Evolutionary conservation across 2,888 invertebrate genomes (phyloP), one percentile per base, ranked within the genome.

Genomic region (Amblyteles armatorius): DNA sequence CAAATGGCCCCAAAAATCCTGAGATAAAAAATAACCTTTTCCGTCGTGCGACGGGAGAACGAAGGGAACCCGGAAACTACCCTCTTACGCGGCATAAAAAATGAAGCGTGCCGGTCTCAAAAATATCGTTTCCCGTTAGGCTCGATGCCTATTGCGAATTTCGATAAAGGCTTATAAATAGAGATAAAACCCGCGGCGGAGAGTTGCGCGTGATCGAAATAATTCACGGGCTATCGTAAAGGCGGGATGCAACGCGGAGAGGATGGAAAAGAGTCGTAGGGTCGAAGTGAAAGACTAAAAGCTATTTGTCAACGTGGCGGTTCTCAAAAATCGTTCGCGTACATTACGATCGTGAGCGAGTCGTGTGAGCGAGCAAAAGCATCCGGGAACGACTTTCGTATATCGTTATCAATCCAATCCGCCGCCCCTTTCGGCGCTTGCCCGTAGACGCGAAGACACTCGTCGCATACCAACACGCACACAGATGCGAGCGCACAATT

Each of bases 61-160:
- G 26, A 55, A 44, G 26, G 29, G 68, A 69, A 57, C 68, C 57
- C 68, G 57, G 57, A 78, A 63, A 48, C 57, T 60, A 60, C 52
- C 36, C 52, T 67, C 67, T 36, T 36, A 22, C 9, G 16, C 0
- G 40, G 44, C 44, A 57, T 57, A 57, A 67, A 77, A 77, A 55
- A 44, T 40, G 29, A 40, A 29, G 9, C 9, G 57, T 55, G 67
- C 55, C 36, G 67, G 40, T 36, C 19, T 52, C 4, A 33, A 5
- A 52, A 26, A 63, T 63, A 60, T 60, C 52, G 55, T 6, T 16
- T 33, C 29, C 5, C 11, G 26, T 29, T 63, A 63, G 26, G 33
- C 63, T 13, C 55, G 22, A 55, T 55, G 19, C 4, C 9, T 22
- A 55, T 22, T 55, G n/a, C 22, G 19, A 63, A 40, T 72, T 40